phyloP scores from a whole-genome alignment of 2,113 vertebrate genomes.

The Holacanthus passer region DNA sequence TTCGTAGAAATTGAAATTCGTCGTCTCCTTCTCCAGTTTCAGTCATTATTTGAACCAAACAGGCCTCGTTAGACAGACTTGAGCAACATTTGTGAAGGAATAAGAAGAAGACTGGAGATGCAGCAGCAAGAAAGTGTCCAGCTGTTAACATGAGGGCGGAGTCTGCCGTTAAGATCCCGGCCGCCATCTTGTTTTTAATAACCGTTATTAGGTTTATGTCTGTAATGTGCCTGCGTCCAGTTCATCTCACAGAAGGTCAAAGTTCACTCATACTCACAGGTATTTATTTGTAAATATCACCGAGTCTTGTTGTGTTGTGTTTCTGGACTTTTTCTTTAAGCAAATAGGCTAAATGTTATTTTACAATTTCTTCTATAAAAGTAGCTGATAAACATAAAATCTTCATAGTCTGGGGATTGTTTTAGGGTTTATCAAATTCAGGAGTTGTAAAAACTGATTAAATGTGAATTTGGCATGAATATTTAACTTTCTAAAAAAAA shows the following conservation, averaged over 20 bases:
- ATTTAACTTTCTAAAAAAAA: too few relatives aligned
- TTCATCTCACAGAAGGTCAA: not conserved
- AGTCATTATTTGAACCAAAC: slow-evolving; percentile 53
- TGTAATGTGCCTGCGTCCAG: not conserved
- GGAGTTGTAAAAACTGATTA: too few relatives aligned
- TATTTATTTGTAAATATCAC: not conserved
- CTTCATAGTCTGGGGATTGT: too few relatives aligned
- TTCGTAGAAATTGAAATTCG: slow-evolving; percentile 83
- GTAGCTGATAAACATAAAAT: too few relatives aligned
- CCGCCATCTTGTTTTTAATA: not conserved
- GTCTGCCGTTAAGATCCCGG: not conserved
- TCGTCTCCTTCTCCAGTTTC: slow-evolving; percentile 75
- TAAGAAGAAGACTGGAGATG: not conserved
- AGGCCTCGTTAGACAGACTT: not conserved
- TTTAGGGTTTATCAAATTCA: too few relatives aligned
- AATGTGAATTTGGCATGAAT: too few relatives aligned
- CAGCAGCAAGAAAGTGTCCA: not conserved
- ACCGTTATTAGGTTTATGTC: not conserved
- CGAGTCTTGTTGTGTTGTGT: not conserved
- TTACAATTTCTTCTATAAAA: too few relatives aligned
- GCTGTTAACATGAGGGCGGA: slow-evolving; percentile 23
- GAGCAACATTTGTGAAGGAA: accelerated
- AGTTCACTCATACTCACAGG: not conserved
- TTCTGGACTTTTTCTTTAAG: too few relatives aligned
- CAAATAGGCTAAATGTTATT: too few relatives aligned